phyloP scores from a whole-genome alignment of 2,113 vertebrate genomes.

The Zosterops borbonicus region DNA sequence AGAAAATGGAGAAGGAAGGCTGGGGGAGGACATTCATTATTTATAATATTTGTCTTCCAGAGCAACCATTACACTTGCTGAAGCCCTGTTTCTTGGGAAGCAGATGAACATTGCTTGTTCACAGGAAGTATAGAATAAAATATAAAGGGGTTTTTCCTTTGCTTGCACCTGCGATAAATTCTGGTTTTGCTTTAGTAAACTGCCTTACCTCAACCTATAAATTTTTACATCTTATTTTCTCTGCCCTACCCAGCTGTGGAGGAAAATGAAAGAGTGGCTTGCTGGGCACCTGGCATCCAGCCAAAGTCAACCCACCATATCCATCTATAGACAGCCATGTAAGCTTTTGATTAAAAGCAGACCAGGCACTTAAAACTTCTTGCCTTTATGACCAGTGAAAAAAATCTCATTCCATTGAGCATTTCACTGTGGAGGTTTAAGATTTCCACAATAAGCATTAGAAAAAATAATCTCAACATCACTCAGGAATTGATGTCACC shows the following conservation, averaged over 20 bases:
- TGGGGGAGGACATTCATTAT: accelerated
- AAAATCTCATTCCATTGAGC: neutral
- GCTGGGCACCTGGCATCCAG: neutral
- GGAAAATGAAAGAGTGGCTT: neutral
- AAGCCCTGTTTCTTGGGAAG: neutral
- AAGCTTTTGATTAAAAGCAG: neutral
- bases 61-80: neutral
- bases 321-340: neutral
- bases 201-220: neutral
- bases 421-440: neutral
- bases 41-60: neutral
- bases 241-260: neutral
- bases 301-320: neutral
- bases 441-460: neutral
- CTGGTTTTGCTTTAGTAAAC: neutral
- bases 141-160: neutral
- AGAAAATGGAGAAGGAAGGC: neutral
- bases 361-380: neutral
- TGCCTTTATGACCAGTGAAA: accelerated
- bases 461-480: neutral
- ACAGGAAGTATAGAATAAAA: neutral
- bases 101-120: neutral
- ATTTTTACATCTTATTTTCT: neutral
- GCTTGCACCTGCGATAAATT: accelerated
- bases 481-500: neutral